A percentile compares a stretch with the other conserved stretches of the same genome.
phyloP scores from a whole-genome alignment of 2,797 vertebrate species.

The Chromobotia macracanthus region DNA sequence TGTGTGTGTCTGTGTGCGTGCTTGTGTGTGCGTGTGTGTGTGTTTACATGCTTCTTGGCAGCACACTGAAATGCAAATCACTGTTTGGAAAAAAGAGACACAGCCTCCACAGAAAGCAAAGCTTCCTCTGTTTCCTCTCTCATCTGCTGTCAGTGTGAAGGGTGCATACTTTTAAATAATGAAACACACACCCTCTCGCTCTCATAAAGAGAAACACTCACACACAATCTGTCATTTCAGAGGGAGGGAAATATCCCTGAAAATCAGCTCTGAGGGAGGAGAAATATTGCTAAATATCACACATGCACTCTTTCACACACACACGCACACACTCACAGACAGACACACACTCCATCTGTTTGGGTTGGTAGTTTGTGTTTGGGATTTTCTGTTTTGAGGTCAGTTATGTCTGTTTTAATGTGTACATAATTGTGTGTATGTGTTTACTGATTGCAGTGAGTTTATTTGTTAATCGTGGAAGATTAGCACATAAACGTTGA shows the following conservation, averaged over 20 bases:
- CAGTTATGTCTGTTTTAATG: conserved; percentile 19
- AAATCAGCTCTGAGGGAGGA: conserved; percentile 57
- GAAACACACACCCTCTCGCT: conserved; percentile 54
- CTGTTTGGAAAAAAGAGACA: conserved; percentile 51
- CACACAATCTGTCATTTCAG: conserved; percentile 60
- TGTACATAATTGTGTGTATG: background rate
- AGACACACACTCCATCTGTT: conserved; percentile 46
- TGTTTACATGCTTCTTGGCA: conserved; percentile 48
- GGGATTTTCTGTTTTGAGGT: conserved; percentile 33
- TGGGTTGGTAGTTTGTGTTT: conserved; percentile 35
- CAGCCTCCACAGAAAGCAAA: conserved; percentile 46
- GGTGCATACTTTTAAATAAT: conserved; percentile 57
- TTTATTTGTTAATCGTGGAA: too few species aligned
- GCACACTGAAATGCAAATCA: conserved; percentile 59
- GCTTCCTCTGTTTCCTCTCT: conserved; percentile 51
- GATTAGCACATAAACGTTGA: too few species aligned
- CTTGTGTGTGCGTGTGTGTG: too few species aligned
- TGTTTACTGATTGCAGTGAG: conserved; percentile 13
- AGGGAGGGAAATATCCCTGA: conserved; percentile 61
- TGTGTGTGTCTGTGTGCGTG: too few species aligned
- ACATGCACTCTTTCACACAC: conserved; percentile 30
- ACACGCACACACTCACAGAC: background rate
- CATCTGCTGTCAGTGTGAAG: conserved; percentile 58
- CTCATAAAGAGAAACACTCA: conserved; percentile 56
- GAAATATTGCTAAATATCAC: conserved; percentile 56